phyloP scores from a whole-genome alignment of 2,113 vertebrate species.

The Peucedramus taeniatus region DNA sequence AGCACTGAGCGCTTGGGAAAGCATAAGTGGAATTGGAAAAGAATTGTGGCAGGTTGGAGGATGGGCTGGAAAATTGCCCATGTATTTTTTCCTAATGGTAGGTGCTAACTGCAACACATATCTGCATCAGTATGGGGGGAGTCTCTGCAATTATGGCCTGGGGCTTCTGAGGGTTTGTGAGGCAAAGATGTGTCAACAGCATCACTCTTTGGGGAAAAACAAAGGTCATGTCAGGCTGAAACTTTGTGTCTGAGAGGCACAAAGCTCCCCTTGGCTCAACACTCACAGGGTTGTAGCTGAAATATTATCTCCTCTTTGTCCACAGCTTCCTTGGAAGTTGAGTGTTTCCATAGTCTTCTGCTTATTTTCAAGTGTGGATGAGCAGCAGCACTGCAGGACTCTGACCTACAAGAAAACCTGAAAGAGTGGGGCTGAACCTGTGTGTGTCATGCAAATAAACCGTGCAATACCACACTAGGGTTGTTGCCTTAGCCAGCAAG shows the following conservation, averaged over 20 bases:
- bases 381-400: background rate
- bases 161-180: background rate
- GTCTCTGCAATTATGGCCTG: background rate
- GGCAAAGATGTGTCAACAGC: background rate
- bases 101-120: background rate
- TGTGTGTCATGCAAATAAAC: background rate
- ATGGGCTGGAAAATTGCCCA: background rate
- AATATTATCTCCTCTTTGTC: background rate
- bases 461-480: accelerated
- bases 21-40: background rate
- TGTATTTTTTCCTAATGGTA: background rate
- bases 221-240: accelerated
- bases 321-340: background rate
- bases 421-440: background rate
- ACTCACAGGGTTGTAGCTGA: background rate
- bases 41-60: background rate
- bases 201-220: background rate
- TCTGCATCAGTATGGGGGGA: background rate
- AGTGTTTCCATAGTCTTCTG: accelerated
- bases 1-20: background rate
- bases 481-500: background rate
- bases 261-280: background rate
- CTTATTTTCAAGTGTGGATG: background rate
- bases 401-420: background rate
- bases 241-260: background rate